Evolutionary conservation across 2,797 vertebrate species (phyloP).

Genomic region (Cirrhinus molitorella): DNA sequence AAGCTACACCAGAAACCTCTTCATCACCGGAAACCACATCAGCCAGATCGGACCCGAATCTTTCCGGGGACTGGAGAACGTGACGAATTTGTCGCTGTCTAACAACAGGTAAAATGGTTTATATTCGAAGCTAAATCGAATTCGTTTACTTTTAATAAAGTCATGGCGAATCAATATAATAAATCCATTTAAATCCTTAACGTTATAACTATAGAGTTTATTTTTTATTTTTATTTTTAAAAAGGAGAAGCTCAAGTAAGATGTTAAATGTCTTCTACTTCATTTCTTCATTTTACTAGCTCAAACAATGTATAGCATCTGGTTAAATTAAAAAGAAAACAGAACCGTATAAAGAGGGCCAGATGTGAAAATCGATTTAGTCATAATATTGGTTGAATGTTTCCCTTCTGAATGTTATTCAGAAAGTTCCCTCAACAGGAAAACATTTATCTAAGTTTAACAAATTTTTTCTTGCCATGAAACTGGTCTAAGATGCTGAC

Average conservation of each 20-base stretch:
- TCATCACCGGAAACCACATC: constrained; percentile 82
- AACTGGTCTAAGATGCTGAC: not conserved
- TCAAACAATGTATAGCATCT: not conserved
- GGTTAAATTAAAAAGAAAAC: not conserved
- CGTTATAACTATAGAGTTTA: not conserved
- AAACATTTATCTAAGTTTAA: not conserved
- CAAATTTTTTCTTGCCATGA: not conserved
- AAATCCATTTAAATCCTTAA: not conserved
- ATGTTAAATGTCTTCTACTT: not conserved
- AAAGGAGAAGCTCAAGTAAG: not conserved
- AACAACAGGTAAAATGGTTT: constrained; percentile 81
- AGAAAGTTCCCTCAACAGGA: not conserved
- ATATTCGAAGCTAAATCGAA: not conserved
- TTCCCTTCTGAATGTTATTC: not conserved
- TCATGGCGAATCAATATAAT: not conserved
- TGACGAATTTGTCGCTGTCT: constrained; percentile 80
- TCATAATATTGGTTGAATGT: not conserved
- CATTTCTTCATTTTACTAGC: not conserved
- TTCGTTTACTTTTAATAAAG: not conserved
- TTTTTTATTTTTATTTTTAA: not conserved
- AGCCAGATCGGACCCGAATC: constrained; percentile 71
- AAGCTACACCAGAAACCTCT: constrained; percentile 80
- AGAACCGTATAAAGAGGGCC: not conserved
- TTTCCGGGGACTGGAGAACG: constrained; percentile 78
- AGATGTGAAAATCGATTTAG: not conserved